phyloP scores from a whole-genome alignment of 2,797 vertebrate genomes.

The Netta rufina region DNA sequence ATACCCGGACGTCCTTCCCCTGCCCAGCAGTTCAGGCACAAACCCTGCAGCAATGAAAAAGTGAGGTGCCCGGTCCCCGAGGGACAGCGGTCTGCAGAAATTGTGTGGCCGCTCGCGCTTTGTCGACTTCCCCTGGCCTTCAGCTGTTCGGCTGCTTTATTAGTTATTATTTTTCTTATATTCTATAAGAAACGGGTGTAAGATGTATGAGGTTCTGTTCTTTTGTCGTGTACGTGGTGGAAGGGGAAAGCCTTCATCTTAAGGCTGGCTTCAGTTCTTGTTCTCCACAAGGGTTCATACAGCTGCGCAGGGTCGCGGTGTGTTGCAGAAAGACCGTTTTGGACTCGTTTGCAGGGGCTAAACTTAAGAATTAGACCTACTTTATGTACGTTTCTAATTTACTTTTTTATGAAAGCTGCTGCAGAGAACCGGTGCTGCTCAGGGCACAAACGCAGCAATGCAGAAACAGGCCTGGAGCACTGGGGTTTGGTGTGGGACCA shows the following conservation, averaged over 20 bases:
- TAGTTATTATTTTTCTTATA: background rate
- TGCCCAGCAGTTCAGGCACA: background rate
- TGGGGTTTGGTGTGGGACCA: background rate
- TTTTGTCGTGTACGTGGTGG: background rate
- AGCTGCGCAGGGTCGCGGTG: fast-evolving
- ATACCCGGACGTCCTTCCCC: fast-evolving
- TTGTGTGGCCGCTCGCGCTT: fast-evolving
- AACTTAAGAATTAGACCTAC: fast-evolving
- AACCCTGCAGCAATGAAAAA: background rate
- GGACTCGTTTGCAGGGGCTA: background rate
- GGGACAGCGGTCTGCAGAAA: fast-evolving
- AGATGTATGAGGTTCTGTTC: fast-evolving
- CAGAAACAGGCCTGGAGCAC: fast-evolving
- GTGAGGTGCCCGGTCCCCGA: background rate
- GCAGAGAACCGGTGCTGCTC: fast-evolving
- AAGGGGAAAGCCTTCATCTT: background rate
- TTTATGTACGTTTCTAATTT: fast-evolving
- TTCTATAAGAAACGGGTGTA: fast-evolving
- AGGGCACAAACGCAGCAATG: fast-evolving
- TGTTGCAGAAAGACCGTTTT: background rate
- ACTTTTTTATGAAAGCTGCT: background rate
- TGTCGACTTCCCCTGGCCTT: background rate
- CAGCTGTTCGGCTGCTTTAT: background rate
- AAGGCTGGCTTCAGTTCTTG: background rate
- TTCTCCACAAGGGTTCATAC: fast-evolving